These are phyloP conservation scores for Ips nitidus DNA, from an alignment of 1,140 invertebrate species.

Conservation along the genomic window DNA sequence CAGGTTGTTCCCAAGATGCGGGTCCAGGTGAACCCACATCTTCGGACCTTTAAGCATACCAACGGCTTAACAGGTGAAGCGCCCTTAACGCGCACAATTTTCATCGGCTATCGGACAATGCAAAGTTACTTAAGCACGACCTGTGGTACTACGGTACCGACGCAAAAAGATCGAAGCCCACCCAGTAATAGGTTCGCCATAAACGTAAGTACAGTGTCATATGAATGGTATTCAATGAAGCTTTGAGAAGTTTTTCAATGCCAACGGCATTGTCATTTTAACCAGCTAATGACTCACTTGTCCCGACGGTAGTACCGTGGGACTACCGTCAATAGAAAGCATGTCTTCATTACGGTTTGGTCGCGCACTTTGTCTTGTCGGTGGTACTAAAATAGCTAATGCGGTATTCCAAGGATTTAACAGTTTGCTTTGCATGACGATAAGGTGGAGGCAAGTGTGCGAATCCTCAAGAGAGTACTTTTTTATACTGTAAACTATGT, in stretches of 20 bases:
- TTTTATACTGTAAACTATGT: too few species aligned
- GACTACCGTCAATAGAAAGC: conserved; percentile 12
- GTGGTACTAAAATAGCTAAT: conserved; percentile 1
- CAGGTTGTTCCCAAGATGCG: conserved; percentile 35
- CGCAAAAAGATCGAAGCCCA: conserved; percentile 1
- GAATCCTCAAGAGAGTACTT: neutral
- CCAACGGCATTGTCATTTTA: conserved; percentile 22
- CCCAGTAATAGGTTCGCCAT: neutral
- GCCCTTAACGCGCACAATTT: neutral
- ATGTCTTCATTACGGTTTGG: conserved; percentile 21
- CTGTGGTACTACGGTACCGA: neutral
- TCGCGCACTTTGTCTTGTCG: conserved; percentile 17
- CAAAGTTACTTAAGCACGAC: neutral
- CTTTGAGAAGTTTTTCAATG: conserved; percentile 22
- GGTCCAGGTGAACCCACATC: conserved; percentile 39
- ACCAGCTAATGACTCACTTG: conserved; percentile 25
- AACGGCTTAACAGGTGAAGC: conserved; percentile 23
- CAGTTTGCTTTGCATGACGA: neutral
- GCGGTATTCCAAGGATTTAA: conserved; percentile 18
- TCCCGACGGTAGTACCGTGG: conserved; percentile 22
- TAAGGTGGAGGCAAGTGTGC: neutral
- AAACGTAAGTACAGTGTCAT: conserved; percentile 5
- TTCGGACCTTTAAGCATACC: conserved; percentile 2
- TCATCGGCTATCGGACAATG: neutral
- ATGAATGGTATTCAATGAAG: conserved; percentile 14